phyloP scores from a whole-genome alignment of 2,888 invertebrate species.

The Apomyelois bistriatella region DNA sequence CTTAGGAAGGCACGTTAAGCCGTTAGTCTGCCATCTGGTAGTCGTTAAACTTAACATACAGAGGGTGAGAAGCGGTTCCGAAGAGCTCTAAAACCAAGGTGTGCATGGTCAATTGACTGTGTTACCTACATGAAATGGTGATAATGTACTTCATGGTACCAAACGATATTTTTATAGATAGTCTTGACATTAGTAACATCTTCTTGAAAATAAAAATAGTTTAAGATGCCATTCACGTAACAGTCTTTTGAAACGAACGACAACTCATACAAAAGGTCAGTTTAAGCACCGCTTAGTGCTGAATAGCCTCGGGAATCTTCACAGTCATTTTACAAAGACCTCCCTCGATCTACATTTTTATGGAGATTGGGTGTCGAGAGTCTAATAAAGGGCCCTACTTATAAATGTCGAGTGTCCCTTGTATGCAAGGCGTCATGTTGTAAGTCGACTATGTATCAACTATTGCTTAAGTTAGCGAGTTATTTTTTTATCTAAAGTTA shows the following conservation, averaged over 20 bases:
- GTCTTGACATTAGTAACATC: no score
- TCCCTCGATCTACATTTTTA: neutral
- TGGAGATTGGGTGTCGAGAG: neutral
- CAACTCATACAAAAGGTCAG: constrained; percentile 6
- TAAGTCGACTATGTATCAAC: neutral
- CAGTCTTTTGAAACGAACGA: neutral
- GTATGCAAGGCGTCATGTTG: neutral
- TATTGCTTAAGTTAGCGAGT: neutral
- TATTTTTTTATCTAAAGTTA: no score
- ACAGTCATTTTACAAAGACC: neutral
- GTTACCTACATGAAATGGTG: no score
- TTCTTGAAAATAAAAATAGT: neutral
- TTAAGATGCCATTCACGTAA: constrained; percentile 3
- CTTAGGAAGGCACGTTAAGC: no score
- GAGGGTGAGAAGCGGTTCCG: no score
- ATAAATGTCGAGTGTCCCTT: neutral
- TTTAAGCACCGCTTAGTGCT: neutral
- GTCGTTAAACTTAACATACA: no score
- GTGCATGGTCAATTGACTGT: no score
- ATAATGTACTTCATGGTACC: no score
- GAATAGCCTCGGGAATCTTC: neutral
- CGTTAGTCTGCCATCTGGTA: no score
- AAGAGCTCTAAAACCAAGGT: no score
- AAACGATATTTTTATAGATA: no score
- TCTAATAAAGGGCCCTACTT: neutral